These are phyloP conservation scores for Dryoscopus gambensis DNA, from an alignment of 2,113 vertebrate species.

Conservation along the genomic window DNA sequence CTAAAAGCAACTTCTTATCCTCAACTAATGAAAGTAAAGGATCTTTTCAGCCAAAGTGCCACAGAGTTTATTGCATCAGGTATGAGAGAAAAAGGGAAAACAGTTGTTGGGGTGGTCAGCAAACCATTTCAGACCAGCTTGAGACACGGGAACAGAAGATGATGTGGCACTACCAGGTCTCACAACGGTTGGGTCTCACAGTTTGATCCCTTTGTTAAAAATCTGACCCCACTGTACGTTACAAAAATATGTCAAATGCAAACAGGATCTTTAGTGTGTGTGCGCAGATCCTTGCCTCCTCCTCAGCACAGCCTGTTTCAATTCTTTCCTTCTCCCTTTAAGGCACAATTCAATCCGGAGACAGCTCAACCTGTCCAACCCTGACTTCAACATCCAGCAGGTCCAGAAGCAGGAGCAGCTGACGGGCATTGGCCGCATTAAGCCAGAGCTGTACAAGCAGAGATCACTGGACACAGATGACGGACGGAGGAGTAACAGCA, in stretches of 20 bases:
- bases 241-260: neutral
- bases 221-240: fast-evolving
- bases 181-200: no score
- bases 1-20: slow-evolving; percentile 13
- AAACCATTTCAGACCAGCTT: neutral
- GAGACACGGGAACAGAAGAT: neutral
- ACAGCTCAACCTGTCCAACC: slow-evolving; percentile 95
- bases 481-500: slow-evolving; percentile 77
- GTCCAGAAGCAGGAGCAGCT: slow-evolving; percentile 96
- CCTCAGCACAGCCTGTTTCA: neutral
- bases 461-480: slow-evolving; percentile 92
- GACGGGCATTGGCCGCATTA: slow-evolving; percentile 89
- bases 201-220: neutral
- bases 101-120: neutral
- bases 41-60: neutral
- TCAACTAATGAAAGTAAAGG: neutral
- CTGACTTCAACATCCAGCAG: slow-evolving; percentile 95
- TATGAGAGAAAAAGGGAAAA: neutral
- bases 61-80: neutral
- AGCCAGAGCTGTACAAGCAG: slow-evolving; percentile 96
- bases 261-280: neutral
- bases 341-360: slow-evolving; percentile 92
- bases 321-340: slow-evolving; percentile 65
- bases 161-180: neutral
- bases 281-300: neutral